Evolutionary conservation across 2,113 vertebrate species (phyloP).

Genomic region (Apodemus sylvaticus): DNA sequence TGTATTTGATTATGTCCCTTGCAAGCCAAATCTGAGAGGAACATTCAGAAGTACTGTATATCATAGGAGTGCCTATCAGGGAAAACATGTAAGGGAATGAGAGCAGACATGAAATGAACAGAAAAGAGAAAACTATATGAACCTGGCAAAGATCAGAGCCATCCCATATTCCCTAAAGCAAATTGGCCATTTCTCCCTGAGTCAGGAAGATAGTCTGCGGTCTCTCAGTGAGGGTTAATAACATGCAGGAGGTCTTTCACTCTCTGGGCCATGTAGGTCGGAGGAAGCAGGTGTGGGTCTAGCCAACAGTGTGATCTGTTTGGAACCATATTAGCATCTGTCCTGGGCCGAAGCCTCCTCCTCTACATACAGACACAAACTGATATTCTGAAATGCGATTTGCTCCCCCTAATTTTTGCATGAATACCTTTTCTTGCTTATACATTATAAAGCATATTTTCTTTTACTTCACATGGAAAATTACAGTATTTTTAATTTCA

Average conservation of each 20-base stretch:
- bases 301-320: too few relatives aligned
- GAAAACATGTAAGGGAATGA: background rate
- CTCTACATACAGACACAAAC: too few relatives aligned
- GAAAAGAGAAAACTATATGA: background rate
- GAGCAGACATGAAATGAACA: background rate
- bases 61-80: background rate
- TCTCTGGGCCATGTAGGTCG: background rate
- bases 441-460: background rate
- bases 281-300: too few relatives aligned
- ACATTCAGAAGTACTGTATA: background rate
- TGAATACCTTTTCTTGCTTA: too few relatives aligned
- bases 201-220: background rate
- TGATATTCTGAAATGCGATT: background rate
- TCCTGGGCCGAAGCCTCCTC: background rate
- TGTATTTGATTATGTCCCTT: background rate
- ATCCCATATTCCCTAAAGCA: background rate
- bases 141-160: too few relatives aligned
- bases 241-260: background rate
- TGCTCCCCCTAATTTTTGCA: background rate
- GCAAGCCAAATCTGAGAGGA: background rate
- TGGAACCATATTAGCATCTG: too few relatives aligned
- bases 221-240: background rate
- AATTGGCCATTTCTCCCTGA: too few relatives aligned
- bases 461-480: background rate
- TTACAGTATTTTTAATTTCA: background rate